These are phyloP conservation scores for Himantopus leucocephalus DNA, from an alignment of 2,113 vertebrate genomes.

Conservation along the genomic window DNA sequence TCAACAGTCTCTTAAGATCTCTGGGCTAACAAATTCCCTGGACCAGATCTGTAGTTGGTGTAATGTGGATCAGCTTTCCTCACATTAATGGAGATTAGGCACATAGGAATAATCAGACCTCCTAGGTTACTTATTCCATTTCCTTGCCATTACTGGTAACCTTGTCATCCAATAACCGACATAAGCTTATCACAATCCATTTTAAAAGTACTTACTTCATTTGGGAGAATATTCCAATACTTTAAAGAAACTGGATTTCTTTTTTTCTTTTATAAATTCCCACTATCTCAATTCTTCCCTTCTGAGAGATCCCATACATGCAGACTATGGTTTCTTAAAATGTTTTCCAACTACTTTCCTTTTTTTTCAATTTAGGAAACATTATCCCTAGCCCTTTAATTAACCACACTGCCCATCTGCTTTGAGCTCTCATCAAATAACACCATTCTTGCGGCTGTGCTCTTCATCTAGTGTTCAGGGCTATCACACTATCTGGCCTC, in stretches of 20 bases:
- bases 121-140: neutral
- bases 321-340: neutral
- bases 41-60: neutral
- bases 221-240: neutral
- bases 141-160: neutral
- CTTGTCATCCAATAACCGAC: neutral
- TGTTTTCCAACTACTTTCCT: neutral
- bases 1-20: neutral
- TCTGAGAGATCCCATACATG: neutral
- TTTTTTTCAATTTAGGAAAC: constrained; percentile 14
- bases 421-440: constrained; percentile 51
- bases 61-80: neutral
- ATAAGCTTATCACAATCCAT: neutral
- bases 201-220: neutral
- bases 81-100: neutral
- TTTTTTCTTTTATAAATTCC: neutral
- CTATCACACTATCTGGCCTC: constrained; percentile 49
- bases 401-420: constrained; percentile 62
- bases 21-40: neutral
- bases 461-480: constrained; percentile 36
- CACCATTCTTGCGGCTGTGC: neutral
- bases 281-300: neutral
- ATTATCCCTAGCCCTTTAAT: constrained; percentile 53
- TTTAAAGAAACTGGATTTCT: neutral
- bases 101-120: neutral